Percentiles rank a stretch among this genome's conserved stretches.
Evolutionary conservation across 35 echinoderm and acorn worm species (phyloP).

Genomic region (Apostichopus parvimensis): DNA sequence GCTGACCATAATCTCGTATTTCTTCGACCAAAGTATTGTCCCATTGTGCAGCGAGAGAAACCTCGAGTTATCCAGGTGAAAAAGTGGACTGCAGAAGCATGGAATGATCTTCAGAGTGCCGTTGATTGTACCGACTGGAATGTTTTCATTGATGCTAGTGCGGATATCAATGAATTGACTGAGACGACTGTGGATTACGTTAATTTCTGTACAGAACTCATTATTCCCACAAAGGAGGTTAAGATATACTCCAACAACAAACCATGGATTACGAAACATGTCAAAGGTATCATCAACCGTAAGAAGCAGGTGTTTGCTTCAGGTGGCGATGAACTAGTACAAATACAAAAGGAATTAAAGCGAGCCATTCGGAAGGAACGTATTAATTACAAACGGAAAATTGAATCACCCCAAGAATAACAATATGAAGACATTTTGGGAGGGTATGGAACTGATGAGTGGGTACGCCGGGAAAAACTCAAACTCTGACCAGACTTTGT

Average conservation of each 20-base stretch:
- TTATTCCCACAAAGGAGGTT: background rate
- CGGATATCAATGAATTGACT: background rate
- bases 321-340: too few species aligned
- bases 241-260: background rate
- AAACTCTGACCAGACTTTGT: background rate
- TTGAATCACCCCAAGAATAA: conserved; percentile 38
- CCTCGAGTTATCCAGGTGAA: background rate
- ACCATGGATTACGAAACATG: background rate
- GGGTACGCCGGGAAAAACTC: too few species aligned
- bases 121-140: conserved; percentile 3
- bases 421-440: conserved; percentile 50
- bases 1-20: conserved; percentile 47
- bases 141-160: background rate
- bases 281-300: background rate
- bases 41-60: background rate
- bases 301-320: too few species aligned
- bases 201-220: background rate
- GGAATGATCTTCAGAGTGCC: background rate
- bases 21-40: conserved; percentile 12
- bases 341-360: too few species aligned
- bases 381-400: background rate
- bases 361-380: too few species aligned
- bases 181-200: background rate
- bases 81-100: background rate
- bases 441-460: conserved; percentile 52